Evolutionary conservation across 2,797 vertebrate genomes (phyloP), one percentile per base, ranked within the genome.

Genomic region (Loris lydekkerianus): DNA sequence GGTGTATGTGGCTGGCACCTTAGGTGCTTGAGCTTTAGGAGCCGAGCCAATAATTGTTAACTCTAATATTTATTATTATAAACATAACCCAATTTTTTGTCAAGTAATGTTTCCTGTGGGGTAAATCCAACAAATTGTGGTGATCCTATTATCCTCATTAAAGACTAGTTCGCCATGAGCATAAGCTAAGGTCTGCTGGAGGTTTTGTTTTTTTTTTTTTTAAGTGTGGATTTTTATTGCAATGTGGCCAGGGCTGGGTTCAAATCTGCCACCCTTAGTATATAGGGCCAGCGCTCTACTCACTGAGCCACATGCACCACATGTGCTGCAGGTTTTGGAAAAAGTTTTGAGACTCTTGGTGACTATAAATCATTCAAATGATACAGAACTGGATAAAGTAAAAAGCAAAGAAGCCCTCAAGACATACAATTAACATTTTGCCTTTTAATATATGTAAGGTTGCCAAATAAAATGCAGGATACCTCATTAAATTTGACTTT

Each of bases 291-390:
- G 46, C 2, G 3, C 46, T 11, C 49, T 15, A 53, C 13, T 53
- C 11, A 53, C 49, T 53, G 49, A 53, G 13, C 14, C 49, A 53
- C 49, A 53, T 14, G 49, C 14, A 14, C 49, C 49, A 53, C 49
- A 3, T 4, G 14, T 53, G 49, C 49, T 53, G 49, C 49, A 53
- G 49, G 49, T 53, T 53, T 46, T 2, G 27, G 43, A n/a, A 70
- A 86, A 82, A 21, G 27, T 76, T 94, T 89, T 93, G 60, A 86
- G 65, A 83, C 67, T 90, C 46, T 89, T 60, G 63, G n/a, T 70
- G 76, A 81, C 20, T n/a, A 7, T 37, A 94, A 84, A 92, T 60
- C 77, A 86, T 69, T 87, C 67, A 63, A 87, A 92, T 40, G 21
- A 70, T 84, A 78, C 6, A 53, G 56, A 90, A 76, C 46, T 81